These are phyloP conservation scores for Zaprionus vittiger DNA, from an alignment of 1,140 invertebrate species.

Conservation along the genomic window DNA sequence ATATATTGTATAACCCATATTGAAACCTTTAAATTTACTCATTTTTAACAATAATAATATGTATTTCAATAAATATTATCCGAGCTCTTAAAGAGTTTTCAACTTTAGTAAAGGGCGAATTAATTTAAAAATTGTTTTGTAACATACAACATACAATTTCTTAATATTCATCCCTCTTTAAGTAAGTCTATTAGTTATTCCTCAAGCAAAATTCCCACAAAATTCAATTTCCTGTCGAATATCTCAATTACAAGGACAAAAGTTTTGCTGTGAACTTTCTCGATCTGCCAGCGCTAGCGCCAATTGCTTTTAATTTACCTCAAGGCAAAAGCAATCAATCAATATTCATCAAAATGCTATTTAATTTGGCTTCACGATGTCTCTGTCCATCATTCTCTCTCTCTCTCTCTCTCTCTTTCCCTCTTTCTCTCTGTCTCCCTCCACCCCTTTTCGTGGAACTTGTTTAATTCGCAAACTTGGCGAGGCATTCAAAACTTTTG, in stretches of 20 bases:
- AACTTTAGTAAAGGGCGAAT: neutral
- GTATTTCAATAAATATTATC: neutral
- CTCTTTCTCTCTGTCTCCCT: neutral
- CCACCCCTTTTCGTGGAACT: conserved; percentile 33
- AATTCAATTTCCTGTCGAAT: conserved; percentile 31
- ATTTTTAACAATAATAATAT: no score
- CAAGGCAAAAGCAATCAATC: conserved; percentile 75
- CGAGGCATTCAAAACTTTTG: conserved; percentile 67
- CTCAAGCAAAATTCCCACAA: neutral
- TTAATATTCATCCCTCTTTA: neutral
- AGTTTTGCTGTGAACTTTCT: conserved; percentile 63
- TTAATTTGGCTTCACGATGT: conserved; percentile 70
- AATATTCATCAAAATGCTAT: conserved; percentile 79
- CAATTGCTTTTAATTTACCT: conserved; percentile 76
- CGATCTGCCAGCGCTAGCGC: conserved; percentile 43
- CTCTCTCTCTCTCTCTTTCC: neutral
- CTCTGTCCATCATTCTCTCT: conserved; percentile 3
- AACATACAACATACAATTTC: neutral
- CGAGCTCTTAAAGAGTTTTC: neutral
- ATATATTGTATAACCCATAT: no score
- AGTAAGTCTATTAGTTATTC: neutral
- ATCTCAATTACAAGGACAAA: conserved; percentile 52
- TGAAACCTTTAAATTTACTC: no score
- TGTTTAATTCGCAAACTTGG: conserved; percentile 63
- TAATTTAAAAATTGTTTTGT: neutral